Base-by-base conservation (phyloP, 37 sponge, comb jelly and placozoan genomes). In the Hexactinellida sp. region DNA sequence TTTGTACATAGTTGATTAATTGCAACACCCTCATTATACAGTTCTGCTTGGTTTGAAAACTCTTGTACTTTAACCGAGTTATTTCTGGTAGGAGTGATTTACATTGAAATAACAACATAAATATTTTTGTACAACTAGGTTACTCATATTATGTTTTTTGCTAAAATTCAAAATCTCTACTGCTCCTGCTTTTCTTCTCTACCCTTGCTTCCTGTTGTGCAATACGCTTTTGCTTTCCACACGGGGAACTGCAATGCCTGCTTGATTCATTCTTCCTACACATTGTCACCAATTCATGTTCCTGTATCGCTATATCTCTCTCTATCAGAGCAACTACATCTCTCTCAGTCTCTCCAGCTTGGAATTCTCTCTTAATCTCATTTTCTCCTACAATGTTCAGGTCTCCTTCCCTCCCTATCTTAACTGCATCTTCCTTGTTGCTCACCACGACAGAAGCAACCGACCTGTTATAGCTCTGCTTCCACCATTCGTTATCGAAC, bases 401-500 rank as follows among this genome's bases (percentile, higher is more conserved):
- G 3, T 23, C 76, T 10, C 76, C 30, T 63, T 63, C 13, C 76
- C 13, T 63, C 32, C 34, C 30, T n/a, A 25, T 63, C 5, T 32
- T 63, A 7, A 63, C 76, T 7, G 3, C 34, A 25, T 63, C 30
- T 63, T 63, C 76, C 3, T n/a, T 10, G 13, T 63, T 63, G 34
- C 13, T 28, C 1, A 63, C 30, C 30, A 63, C 30, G 30, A 63
- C 76, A 63, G 21, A 10, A 21, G 3, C 76, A 32, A 23, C 76
- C 34, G 76, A 10, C 3, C 5, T 63, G 34, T 63, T 63, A 28
- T 63, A 63, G 3, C 19, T 23, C 13, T 32, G 21, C 13, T 63
- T 63, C 76, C 76, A 63, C 76, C 76, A 63, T n/a, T 63, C 76
- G 30, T 63, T n/a, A 63, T 63, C 76, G 13, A 63, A 63, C 76